A percentile compares a stretch with the other conserved stretches of the same genome.
phyloP scores from a whole-genome alignment of 2,797 vertebrate species.

The Xenopus petersii region DNA sequence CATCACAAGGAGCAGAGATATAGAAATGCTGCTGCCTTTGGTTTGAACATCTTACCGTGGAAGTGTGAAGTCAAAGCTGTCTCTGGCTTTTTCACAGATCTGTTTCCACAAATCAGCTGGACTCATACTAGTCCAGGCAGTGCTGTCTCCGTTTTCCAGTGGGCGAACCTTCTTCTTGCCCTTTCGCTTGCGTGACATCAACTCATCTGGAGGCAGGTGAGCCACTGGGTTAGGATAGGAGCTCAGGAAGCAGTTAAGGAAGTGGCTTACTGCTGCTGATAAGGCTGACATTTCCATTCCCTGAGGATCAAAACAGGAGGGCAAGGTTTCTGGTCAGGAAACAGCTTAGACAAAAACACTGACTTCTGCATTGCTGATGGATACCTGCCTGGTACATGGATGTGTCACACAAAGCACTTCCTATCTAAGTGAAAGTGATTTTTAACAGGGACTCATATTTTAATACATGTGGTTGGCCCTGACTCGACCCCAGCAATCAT shows the following conservation, averaged over 20 bases:
- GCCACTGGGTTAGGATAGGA: constrained; percentile 48
- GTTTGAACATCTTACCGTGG: constrained; percentile 59
- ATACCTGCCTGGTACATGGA: no score
- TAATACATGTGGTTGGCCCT: no score
- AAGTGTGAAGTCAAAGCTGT: constrained; percentile 68
- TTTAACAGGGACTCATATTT: no score
- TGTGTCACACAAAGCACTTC: no score
- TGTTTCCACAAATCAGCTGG: constrained; percentile 74
- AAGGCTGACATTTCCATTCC: constrained; percentile 72
- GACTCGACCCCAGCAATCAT: no score
- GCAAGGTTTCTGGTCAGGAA: neutral
- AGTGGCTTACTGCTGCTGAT: constrained; percentile 75
- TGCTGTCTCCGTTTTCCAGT: constrained; percentile 42
- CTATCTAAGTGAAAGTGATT: no score
- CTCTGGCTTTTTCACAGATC: constrained; percentile 68
- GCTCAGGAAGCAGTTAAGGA: constrained; percentile 71
- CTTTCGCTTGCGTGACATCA: constrained; percentile 38
- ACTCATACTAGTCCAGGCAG: constrained; percentile 44
- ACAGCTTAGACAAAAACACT: neutral
- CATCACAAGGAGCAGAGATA: no score
- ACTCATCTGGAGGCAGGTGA: constrained; percentile 46
- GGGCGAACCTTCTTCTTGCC: constrained; percentile 41
- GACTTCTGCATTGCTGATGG: no score
- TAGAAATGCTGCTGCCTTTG: no score
- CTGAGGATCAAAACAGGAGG: constrained; percentile 48